Evolutionary conservation across 1,140 invertebrate species (phyloP).

Genomic region (roundworm (Caenorhabditis elegans)): DNA sequence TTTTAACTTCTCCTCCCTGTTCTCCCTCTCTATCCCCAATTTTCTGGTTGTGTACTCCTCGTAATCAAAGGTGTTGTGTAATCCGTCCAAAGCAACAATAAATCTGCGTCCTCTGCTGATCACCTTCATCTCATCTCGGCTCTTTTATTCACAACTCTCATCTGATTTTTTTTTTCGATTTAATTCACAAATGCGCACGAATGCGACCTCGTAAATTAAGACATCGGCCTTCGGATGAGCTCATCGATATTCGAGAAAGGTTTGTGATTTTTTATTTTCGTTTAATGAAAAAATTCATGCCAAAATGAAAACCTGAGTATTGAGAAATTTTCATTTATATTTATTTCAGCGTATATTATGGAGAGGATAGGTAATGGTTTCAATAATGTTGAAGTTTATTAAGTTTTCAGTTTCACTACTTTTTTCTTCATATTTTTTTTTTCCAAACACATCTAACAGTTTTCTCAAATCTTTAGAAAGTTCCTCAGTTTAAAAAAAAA

Average conservation of each 20-base stretch:
- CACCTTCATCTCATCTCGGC: background rate
- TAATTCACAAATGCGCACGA: slow-evolving; percentile 5
- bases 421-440: too few relatives aligned
- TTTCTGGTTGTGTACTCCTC: background rate
- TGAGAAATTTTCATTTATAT: too few relatives aligned
- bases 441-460: background rate
- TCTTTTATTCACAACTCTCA: background rate
- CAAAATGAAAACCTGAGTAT: background rate
- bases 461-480: background rate
- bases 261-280: background rate
- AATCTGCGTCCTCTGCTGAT: background rate
- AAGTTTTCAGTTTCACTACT: background rate
- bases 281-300: background rate
- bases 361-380: background rate
- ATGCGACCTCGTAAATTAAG: slow-evolving; percentile 21
- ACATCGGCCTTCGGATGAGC: slow-evolving; percentile 19
- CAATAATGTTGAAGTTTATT: too few relatives aligned
- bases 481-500: background rate
- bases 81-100: slow-evolving; percentile 5
- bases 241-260: slow-evolving; percentile 18
- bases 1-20: background rate
- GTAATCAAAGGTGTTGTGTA: background rate
- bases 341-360: background rate
- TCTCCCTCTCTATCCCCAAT: background rate
- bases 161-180: background rate